phyloP scores from a whole-genome alignment of 2,113 vertebrate genomes.

The Piprites chloris region DNA sequence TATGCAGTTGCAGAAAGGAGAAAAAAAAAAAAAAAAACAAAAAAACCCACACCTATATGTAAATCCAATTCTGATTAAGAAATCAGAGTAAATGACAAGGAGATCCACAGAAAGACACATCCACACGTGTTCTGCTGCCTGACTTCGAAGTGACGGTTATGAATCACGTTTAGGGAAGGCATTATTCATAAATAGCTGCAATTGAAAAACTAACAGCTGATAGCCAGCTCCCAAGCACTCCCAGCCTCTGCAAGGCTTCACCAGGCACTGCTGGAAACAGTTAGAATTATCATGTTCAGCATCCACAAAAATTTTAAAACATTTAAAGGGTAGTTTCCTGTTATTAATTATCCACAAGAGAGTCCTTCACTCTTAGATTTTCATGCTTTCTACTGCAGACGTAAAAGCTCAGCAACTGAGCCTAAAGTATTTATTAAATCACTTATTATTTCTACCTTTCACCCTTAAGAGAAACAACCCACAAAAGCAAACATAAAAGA shows the following conservation, averaged over 20 bases:
- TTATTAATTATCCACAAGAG: neutral
- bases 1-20: neutral
- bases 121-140: neutral
- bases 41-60: no score
- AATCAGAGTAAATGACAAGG: neutral
- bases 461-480: neutral
- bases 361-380: neutral
- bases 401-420: neutral
- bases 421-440: neutral
- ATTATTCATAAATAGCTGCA: neutral
- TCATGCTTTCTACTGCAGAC: neutral
- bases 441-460: conserved; percentile 13
- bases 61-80: neutral
- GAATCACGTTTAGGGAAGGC: neutral
- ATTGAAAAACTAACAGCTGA: neutral
- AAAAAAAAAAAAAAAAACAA: neutral
- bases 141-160: neutral
- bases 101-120: neutral
- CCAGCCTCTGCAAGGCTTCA: neutral
- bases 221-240: neutral
- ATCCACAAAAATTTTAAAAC: neutral
- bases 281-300: neutral
- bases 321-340: neutral
- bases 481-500: neutral
- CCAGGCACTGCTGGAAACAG: neutral